Base-by-base conservation (phyloP, 2,113 vertebrate genomes). In the Promerops cafer region DNA sequence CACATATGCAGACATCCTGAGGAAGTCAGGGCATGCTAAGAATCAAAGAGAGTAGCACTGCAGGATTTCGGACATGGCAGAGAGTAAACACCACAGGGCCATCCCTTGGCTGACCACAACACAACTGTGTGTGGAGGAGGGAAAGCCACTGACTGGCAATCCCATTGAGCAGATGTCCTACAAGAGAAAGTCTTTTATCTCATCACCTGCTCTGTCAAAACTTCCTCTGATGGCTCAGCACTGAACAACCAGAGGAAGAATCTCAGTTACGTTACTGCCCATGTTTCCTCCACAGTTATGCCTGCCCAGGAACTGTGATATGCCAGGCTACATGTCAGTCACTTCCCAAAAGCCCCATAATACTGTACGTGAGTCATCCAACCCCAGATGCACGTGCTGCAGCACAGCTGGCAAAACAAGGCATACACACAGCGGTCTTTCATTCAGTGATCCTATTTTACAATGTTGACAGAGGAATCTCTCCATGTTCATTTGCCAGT, bases 401-500 rank as follows among this genome's bases (percentile, higher is more conserved):
- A 79, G 61, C 64, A 33, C 37, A 68, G 57, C 49, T 49, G 50
- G 85, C n/a, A 69, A 80, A 88, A 28, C 1, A 5, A 52, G 24
- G 16, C 3, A 0, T 26, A 21, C 39, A 17, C n/a, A 35, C 0
- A 0, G 28, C 0, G 0, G 39, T 24, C 35, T 18, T 83, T 24
- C 54, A 74, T 66, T 59, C 64, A 52, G 68, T 2, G 1, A 28
- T 57, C 45, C 54, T 24, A 13, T 79, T 94, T 86, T 72, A 24
- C 57, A 66, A 18, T 21, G 50, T 14, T 20, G 68, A 54, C 42
- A 59, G 71, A 77, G 40, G 80, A 91, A 65, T 37, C 12, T 70
- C 42, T 69, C 45, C 54, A 7, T 45, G 53, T 83, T 61, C 16
- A 2, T 39, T 63, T 86, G 45, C 75, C 52, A 70, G 39, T 69